Conservation (phyloP, 2,797 vertebrate species). For the Microcaecilia unicolor region DNA sequence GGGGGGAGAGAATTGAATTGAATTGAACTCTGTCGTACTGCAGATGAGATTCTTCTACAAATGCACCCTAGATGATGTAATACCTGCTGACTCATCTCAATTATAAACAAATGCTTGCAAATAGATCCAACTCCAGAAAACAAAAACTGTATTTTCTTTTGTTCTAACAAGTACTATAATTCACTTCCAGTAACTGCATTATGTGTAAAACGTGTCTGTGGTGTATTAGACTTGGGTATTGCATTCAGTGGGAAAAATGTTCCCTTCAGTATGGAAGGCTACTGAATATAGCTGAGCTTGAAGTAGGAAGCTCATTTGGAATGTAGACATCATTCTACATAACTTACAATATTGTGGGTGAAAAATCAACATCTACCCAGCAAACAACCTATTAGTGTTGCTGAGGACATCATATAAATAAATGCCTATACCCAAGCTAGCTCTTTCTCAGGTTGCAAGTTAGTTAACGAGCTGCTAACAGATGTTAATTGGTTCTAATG, state of each 20-base stretch:
- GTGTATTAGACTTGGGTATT: too few species aligned
- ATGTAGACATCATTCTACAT: not conserved
- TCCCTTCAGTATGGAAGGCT: not conserved
- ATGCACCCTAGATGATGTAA: not conserved
- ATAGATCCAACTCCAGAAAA: not conserved
- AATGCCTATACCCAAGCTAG: not conserved
- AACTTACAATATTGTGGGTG: too few species aligned
- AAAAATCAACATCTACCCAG: not conserved
- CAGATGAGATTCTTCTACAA: fast-evolving
- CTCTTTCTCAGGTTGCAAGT: too few species aligned
- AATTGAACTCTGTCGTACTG: not conserved
- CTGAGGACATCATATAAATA: not conserved
- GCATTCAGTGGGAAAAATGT: not conserved
- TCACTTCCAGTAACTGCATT: not conserved
- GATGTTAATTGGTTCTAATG: too few species aligned
- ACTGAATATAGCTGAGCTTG: not conserved
- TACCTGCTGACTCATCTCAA: not conserved
- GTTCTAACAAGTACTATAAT: not conserved
- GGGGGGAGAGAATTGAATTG: not conserved
- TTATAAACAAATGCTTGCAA: not conserved
- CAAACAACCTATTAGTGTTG: not conserved
- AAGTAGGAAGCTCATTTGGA: not conserved
- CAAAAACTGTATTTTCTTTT: not conserved
- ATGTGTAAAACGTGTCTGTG: not conserved
- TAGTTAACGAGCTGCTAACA: too few species aligned